These are phyloP conservation scores for Pheosia gnoma DNA, from an alignment of 2,888 invertebrate species.

Conservation along the genomic window DNA sequence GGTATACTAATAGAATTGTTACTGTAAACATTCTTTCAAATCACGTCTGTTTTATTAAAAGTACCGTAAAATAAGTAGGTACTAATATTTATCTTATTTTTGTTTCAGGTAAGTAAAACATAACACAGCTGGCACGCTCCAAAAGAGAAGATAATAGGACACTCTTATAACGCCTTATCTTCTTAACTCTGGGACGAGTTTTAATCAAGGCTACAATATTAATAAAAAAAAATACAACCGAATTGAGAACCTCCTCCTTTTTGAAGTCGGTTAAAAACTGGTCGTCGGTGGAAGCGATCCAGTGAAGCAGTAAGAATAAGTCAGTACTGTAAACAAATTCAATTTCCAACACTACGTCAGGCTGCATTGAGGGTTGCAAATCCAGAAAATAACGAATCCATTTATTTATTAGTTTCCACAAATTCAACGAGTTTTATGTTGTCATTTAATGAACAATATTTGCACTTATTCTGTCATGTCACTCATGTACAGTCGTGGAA, in stretches of 20 bases:
- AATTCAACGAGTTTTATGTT: no score
- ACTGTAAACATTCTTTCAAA: no score
- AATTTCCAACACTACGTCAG: neutral
- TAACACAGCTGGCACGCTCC: no score
- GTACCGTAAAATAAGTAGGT: neutral
- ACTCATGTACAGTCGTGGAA: no score
- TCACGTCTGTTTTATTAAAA: neutral
- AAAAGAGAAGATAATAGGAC: no score
- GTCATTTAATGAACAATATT: no score
- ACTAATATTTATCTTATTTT: neutral
- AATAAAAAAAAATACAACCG: no score
- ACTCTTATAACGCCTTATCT: no score
- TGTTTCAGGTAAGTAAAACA: slow-evolving; percentile 1
- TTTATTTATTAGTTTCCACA: no score
- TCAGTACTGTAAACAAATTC: neutral
- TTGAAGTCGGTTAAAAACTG: neutral
- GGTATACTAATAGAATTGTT: neutral
- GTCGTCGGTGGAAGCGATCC: neutral
- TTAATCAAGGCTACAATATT: neutral
- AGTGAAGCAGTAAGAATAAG: neutral
- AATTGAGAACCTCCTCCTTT: no score
- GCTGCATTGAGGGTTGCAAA: neutral
- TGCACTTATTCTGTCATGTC: no score
- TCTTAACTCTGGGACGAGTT: neutral
- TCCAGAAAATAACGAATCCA: no score